Percentiles rank a stretch among this genome's conserved stretches.
Conservation (phyloP, 2,888 invertebrate genomes). For the Tachina lurida region DNA sequence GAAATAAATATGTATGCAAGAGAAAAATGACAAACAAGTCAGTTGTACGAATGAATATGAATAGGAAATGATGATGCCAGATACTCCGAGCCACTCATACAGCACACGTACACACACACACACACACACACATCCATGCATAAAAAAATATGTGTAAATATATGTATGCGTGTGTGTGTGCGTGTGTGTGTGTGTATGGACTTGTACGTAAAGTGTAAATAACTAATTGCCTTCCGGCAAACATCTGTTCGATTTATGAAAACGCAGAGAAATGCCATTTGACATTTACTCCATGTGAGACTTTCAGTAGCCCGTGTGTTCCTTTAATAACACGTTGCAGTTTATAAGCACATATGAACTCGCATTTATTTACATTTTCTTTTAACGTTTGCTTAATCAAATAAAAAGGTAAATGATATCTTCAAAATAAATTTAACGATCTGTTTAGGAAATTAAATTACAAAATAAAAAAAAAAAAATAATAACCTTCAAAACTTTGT, state of each 20-base stretch:
- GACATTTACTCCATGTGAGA: constrained; percentile 58
- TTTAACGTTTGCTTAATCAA: constrained; percentile 3
- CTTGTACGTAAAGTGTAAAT: constrained; percentile 67
- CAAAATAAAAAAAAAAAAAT: background rate
- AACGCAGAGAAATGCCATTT: constrained; percentile 53
- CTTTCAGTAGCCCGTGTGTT: background rate
- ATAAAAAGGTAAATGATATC: background rate
- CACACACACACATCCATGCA: background rate
- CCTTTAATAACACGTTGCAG: constrained; percentile 41
- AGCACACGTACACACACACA: background rate
- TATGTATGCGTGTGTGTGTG: background rate
- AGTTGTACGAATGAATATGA: background rate
- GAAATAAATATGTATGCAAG: constrained; percentile 3
- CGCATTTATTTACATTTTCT: background rate
- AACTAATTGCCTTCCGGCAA: constrained; percentile 71
- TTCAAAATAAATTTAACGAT: constrained; percentile 15
- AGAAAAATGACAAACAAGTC: constrained; percentile 34
- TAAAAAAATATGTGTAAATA: background rate
- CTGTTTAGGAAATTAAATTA: constrained; percentile 9
- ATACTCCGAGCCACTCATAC: background rate
- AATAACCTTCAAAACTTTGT: background rate
- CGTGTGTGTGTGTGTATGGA: constrained; percentile 2
- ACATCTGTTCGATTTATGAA: constrained; percentile 71
- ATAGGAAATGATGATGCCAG: constrained; percentile 29
- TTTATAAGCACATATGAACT: too few relatives aligned